These are phyloP conservation scores for Trachurus trachurus DNA, from an alignment of 2,797 vertebrate genomes.

Conservation along the genomic window DNA sequence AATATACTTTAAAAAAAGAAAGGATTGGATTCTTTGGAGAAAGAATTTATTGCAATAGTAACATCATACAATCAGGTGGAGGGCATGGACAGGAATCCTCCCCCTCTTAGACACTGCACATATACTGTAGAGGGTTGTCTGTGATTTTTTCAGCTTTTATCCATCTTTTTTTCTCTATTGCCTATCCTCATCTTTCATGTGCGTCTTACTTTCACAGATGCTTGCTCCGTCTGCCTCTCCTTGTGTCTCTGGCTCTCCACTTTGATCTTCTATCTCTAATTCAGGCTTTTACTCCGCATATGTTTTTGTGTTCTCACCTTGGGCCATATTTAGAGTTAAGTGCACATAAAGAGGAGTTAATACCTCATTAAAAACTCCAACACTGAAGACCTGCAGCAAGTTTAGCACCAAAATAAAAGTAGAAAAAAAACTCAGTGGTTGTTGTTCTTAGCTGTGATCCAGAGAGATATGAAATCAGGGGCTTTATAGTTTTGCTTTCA, in stretches of 20 bases:
- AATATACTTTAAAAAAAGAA: not conserved
- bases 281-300: not conserved
- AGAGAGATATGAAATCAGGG: not conserved
- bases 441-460: not conserved
- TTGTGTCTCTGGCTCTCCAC: slow-evolving; percentile 4
- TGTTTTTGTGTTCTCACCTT: slow-evolving; percentile 22
- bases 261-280: slow-evolving; percentile 26
- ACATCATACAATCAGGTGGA: not conserved
- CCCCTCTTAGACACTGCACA: slow-evolving; percentile 40
- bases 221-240: slow-evolving; percentile 5
- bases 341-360: slow-evolving; percentile 12
- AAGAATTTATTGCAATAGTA: not conserved
- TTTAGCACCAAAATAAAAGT: not conserved
- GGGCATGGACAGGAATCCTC: not conserved
- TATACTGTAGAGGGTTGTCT: slow-evolving; percentile 22
- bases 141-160: slow-evolving; percentile 47
- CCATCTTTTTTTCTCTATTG: slow-evolving; percentile 9
- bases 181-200: slow-evolving; percentile 37
- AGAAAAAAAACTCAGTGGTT: not conserved
- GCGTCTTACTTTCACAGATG: slow-evolving; percentile 26
- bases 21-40: not conserved
- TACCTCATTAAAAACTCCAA: slow-evolving; percentile 33
- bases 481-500: not conserved
- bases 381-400: slow-evolving; percentile 11
- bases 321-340: slow-evolving; percentile 24